Base-by-base conservation (phyloP, 2,888 invertebrate species). In the Andrena praecox region DNA sequence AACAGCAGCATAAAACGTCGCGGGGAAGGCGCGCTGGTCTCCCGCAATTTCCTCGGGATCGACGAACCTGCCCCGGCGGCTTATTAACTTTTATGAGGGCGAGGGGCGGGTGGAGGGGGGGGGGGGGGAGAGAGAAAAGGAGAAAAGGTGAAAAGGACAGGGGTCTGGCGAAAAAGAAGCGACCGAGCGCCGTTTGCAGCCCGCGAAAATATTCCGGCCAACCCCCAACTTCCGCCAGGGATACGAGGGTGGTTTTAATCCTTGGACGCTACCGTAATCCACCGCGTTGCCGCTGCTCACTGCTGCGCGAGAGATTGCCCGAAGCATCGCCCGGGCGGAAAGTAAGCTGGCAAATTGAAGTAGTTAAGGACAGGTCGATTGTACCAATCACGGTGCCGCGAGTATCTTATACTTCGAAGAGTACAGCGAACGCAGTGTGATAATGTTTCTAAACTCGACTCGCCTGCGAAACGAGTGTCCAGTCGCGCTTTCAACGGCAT, bases 51-150 rank as follows among this genome's bases (percentile, higher is more conserved):
- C 89, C 89, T 87, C 89, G 89, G 91, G 90, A 92, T 92, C 92
- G 91, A 92, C 92, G 91, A 91, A 91, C 89, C 89, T 77, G 60
- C 72, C 73, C 73, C 77, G 63, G 66, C 84, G 89, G 91, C 91
- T 92, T 92, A 92, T 92, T 92, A 92, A 92, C 91, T 92, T 92
- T 92, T 92, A 92, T 90, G 92, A 91, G 88, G 80, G 86, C 33
- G 33, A 8, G 84, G 82, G 50, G 50, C 31, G n/a, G 24, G 33
- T 48, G 48, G 54, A 54, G 54, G 31, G 24, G 35, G 35, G 10
- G 35, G 27, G 27, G 27, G 27, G 27, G 1, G 27, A 1, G 27
- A 0, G 27, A 1, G 27, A 2, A 2, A 27, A 1, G 24, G 66
- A 59, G 67, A 73, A 59, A 75, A 70, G 76, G 63, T 59, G 5